Evolutionary conservation across 2,888 invertebrate genomes (phyloP).

Genomic region (Lasioglossum marginatum): DNA sequence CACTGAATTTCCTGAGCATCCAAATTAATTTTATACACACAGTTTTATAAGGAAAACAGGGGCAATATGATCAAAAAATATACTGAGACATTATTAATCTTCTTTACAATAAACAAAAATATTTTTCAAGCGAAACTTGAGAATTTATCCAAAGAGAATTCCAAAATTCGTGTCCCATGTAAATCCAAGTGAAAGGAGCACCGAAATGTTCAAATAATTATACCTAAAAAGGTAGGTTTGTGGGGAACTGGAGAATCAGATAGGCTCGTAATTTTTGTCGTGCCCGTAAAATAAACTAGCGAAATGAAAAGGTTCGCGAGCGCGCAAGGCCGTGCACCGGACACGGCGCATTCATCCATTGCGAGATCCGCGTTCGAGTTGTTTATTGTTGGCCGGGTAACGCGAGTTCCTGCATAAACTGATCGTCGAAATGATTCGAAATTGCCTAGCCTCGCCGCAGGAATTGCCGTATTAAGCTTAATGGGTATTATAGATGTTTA

Average conservation of each 20-base stretch:
- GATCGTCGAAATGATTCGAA: constrained; percentile 52
- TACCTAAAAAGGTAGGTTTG: not conserved
- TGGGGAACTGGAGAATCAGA: not conserved
- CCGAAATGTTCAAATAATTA: not conserved
- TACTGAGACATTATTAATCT: not conserved
- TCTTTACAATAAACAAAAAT: not conserved
- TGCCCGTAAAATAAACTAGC: constrained; percentile 51
- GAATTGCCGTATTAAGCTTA: constrained; percentile 39
- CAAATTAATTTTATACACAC: no score
- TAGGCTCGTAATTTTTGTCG: not conserved
- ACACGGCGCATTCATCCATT: constrained; percentile 73
- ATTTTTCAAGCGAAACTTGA: not conserved
- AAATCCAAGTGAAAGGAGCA: not conserved
- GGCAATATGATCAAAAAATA: no score
- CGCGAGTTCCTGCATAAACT: constrained; percentile 46
- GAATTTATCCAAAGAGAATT: not conserved
- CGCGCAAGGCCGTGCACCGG: constrained; percentile 77
- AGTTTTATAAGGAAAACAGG: no score
- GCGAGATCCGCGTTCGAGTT: constrained; percentile 53
- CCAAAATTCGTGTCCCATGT: not conserved
- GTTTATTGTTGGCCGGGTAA: constrained; percentile 61
- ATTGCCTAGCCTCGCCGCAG: constrained; percentile 40
- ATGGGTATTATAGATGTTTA: constrained; percentile 34
- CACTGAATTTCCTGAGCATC: no score
- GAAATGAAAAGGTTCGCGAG: constrained; percentile 64